Evolutionary conservation across 2,797 vertebrate genomes (phyloP).

Genomic region (Enteromius thamalakanensis): DNA sequence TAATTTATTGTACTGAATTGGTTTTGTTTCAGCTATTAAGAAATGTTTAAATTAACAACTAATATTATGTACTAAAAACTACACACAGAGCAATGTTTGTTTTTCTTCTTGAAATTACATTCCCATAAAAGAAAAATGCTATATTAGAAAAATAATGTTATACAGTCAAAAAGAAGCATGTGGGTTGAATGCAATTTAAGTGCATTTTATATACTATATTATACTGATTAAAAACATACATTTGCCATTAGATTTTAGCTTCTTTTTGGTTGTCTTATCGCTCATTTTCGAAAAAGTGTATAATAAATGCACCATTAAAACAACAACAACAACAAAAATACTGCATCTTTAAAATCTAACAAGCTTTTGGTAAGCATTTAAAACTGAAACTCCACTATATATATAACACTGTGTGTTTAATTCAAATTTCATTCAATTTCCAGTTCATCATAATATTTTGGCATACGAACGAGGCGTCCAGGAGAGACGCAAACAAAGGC

Average conservation of each 20-base stretch:
- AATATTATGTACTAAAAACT: background rate
- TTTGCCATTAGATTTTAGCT: background rate
- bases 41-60: background rate
- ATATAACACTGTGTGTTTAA: background rate
- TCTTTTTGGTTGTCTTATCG: background rate
- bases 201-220: background rate
- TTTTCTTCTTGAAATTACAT: no score
- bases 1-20: background rate
- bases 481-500: slow-evolving; percentile 94
- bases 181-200: background rate
- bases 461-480: slow-evolving; percentile 94
- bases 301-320: no score
- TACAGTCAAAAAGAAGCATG: background rate
- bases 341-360: background rate
- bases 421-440: background rate
- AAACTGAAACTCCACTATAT: background rate
- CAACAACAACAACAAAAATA: background rate
- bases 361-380: background rate
- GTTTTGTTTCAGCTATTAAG: background rate
- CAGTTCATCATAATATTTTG: slow-evolving; percentile 97
- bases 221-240: background rate
- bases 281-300: background rate
- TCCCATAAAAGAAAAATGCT: no score
- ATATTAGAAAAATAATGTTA: background rate
- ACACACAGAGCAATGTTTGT: no score